Conservation (phyloP, 2,113 vertebrate species). For the Puntigrus tetrazona region DNA sequence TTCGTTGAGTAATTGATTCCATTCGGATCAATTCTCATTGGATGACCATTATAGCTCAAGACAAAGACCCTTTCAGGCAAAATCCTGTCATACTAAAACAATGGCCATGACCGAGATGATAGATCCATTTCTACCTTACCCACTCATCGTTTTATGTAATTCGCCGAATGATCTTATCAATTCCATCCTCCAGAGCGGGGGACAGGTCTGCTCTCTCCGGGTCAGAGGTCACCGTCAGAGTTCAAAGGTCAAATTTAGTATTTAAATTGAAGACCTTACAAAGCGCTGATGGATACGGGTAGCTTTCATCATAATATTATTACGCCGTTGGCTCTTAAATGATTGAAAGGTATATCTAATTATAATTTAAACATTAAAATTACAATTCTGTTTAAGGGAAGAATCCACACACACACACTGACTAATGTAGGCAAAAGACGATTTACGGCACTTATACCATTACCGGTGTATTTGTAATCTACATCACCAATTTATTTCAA, state of each 20-base stretch:
- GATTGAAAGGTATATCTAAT: not conserved
- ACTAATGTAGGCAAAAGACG: not conserved
- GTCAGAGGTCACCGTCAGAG: constrained; percentile 82
- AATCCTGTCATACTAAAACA: constrained; percentile 82
- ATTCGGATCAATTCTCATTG: not conserved
- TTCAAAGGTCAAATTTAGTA: constrained; percentile 79
- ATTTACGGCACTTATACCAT: not conserved
- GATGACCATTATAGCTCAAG: not conserved
- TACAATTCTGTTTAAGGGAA: not conserved
- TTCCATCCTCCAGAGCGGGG: constrained; percentile 82
- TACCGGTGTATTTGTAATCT: not conserved
- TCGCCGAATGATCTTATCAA: constrained; percentile 87
- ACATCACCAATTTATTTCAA: not conserved
- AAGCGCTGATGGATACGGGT: constrained; percentile 68
- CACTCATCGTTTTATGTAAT: constrained; percentile 78
- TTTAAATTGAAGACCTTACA: constrained; percentile 79
- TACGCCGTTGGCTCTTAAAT: not conserved
- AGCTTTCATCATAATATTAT: constrained; percentile 40
- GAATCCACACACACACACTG: not conserved
- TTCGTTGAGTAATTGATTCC: not conserved
- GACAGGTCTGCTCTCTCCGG: constrained; percentile 84
- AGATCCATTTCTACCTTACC: constrained; percentile 81
- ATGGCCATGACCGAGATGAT: constrained; percentile 90
- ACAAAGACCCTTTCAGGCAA: constrained; percentile 62
- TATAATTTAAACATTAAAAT: not conserved